Percentiles rank a stretch among this genome's conserved stretches.
Evolutionary conservation across 37 sponge, comb jelly and placozoan species (phyloP).

Genomic region (Spongilla lacustris): DNA sequence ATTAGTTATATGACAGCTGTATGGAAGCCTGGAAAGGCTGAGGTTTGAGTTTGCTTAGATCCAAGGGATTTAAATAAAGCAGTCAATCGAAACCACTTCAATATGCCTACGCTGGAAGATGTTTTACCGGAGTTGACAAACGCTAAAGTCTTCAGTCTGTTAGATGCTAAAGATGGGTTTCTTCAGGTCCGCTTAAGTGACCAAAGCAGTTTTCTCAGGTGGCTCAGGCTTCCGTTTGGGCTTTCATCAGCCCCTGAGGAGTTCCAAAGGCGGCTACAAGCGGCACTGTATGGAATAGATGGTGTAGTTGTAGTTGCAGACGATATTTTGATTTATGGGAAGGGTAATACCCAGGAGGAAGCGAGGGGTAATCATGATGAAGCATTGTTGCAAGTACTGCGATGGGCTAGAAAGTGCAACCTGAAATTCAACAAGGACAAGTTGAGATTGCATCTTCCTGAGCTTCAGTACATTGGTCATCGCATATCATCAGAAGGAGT

Average conservation of each 20-base stretch:
- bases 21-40: constrained; percentile 36
- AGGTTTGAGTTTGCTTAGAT: constrained; percentile 51
- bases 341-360: constrained; percentile 8
- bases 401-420: background rate
- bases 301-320: constrained; percentile 37
- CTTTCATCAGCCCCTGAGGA: constrained; percentile 26
- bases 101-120: constrained; percentile 38
- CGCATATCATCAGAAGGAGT: background rate
- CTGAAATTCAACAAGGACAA: constrained; percentile 19
- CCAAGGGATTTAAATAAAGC: constrained; percentile 55
- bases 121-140: constrained; percentile 9
- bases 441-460: background rate
- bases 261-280: constrained; percentile 17
- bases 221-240: constrained; percentile 27
- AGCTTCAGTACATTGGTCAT: constrained; percentile 5
- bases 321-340: constrained; percentile 40
- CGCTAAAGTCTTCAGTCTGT: constrained; percentile 8
- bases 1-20: constrained; percentile 13
- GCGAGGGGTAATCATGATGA: constrained; percentile 5
- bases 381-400: background rate
- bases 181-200: constrained; percentile 20
- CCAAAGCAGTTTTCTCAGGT: constrained; percentile 7
- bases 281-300: constrained; percentile 2
- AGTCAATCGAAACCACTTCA: constrained; percentile 25
- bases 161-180: constrained; percentile 30